Conservation (phyloP, 2,888 invertebrate genomes). For the Pyrgus malvae region DNA sequence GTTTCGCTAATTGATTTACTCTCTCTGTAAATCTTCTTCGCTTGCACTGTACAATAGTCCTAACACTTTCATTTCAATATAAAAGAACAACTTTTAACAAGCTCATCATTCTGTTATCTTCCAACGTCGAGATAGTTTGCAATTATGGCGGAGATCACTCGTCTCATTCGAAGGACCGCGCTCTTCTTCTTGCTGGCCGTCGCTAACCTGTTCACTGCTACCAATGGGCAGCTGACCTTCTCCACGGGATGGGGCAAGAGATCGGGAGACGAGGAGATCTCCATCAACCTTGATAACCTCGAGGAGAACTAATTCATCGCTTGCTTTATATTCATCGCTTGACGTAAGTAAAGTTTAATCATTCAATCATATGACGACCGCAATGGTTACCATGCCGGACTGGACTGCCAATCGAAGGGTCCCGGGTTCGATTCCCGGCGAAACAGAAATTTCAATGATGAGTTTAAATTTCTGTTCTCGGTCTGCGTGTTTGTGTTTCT, state of each 20-base stretch:
- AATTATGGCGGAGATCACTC: slow-evolving; percentile 34
- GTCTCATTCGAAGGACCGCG: slow-evolving; percentile 32
- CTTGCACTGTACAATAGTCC: neutral
- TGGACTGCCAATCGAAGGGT: no score
- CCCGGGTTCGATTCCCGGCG: no score
- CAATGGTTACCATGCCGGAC: no score
- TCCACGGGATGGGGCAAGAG: slow-evolving; percentile 82
- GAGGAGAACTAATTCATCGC: slow-evolving; percentile 7
- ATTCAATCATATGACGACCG: no score
- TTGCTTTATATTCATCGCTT: no score
- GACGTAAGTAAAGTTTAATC: neutral
- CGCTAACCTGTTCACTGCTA: slow-evolving; percentile 42
- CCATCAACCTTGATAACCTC: slow-evolving; percentile 35
- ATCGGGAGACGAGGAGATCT: slow-evolving; percentile 41
- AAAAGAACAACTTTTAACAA: neutral
- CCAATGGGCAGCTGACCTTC: slow-evolving; percentile 79
- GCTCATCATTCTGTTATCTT: neutral
- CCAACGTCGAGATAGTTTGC: neutral
- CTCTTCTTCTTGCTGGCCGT: slow-evolving; percentile 40
- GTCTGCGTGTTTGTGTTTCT: no score
- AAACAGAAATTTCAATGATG: no score
- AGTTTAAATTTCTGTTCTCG: no score
- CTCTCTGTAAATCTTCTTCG: no score
- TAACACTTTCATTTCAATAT: neutral
- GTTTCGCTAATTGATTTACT: no score